phyloP scores from a whole-genome alignment of 2,797 vertebrate genomes.

The Cynopterus sphinx region DNA sequence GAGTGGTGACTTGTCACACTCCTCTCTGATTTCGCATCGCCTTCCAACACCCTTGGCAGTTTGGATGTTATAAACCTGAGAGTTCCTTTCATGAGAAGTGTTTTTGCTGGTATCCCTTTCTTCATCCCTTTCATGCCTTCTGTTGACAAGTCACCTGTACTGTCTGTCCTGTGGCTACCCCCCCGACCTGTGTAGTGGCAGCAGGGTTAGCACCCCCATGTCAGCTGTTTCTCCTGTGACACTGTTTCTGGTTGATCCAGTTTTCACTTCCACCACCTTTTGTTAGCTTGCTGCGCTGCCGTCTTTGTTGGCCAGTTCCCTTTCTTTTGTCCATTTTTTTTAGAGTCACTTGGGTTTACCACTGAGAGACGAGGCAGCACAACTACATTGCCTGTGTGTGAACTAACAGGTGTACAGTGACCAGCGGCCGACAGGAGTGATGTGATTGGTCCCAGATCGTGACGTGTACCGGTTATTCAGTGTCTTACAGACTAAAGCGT shows the following conservation, averaged over 20 bases:
- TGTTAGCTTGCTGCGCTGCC: background rate
- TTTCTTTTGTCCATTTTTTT: background rate
- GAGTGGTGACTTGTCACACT: background rate
- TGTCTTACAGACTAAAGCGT: background rate
- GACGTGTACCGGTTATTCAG: background rate
- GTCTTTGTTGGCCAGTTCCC: background rate
- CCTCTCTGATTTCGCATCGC: background rate
- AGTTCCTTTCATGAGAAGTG: background rate
- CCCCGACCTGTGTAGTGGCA: rapidly evolving
- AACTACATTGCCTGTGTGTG: too few relatives aligned
- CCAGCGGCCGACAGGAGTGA: too few relatives aligned
- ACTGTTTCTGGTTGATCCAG: rapidly evolving
- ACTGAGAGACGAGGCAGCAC: background rate
- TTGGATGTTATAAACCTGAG: rapidly evolving
- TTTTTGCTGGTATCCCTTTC: background rate
- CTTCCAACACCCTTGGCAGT: background rate
- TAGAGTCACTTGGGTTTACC: background rate
- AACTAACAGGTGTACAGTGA: rapidly evolving
- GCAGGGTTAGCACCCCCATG: rapidly evolving
- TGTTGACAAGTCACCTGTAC: too few relatives aligned
- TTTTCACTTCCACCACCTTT: background rate
- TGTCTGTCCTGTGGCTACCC: background rate
- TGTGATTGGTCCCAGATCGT: background rate
- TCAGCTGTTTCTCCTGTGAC: background rate
- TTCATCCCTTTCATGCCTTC: background rate